Evolutionary conservation across 1,140 invertebrate species (phyloP), one percentile per base, ranked within the genome.

Genomic region (Hyposmocoma kahamanoa): DNA sequence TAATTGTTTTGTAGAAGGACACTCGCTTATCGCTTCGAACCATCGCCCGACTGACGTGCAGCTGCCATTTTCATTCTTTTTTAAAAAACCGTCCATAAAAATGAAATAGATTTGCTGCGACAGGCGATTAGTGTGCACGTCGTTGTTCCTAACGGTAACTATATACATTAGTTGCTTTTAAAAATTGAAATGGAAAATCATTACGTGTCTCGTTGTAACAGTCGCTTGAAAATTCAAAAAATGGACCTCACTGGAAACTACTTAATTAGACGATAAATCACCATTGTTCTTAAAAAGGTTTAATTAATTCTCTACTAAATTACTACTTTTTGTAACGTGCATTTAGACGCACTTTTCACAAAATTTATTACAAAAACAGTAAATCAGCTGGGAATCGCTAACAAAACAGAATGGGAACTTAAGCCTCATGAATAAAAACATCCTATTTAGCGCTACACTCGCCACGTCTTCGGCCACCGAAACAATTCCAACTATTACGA

Each of bases 361-460:
- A 71, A 73, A 85, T 81, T 78, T 80, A 78, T 81, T 75, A 77
- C 68, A 56, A 67, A 71, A 63, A 75, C 75, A 67, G 71, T 84
- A 83, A 83, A 83, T 85, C 81, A 82, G 74, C 65, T 58, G 65
- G 68, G 66, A 69, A 66, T 75, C 65, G 71, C 76, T 74, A 69
- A 73, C 77, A 72, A 77, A 80, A 80, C 74, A 76, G 67, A 84
- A 80, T 73, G 70, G 71, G 70, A 72, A 54, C 59, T 67, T 59
- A 56, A 62, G 54, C 53, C 76, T 85, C 79, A 82, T 82, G 79
- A 85, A 85, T 85, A 83, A 85, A 85, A 79, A 83, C 82, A 82
- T 79, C 61, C 74, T 85, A 85, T 85, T 85, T 85, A 85, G 74
- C 77, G 78, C 69, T 76, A 72, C 76, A 69, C 65, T 70, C 62